Percentiles rank a stretch among this genome's conserved stretches.
These are phyloP conservation scores for Nasua narica DNA, from an alignment of 2,797 vertebrate genomes.

Conservation along the genomic window DNA sequence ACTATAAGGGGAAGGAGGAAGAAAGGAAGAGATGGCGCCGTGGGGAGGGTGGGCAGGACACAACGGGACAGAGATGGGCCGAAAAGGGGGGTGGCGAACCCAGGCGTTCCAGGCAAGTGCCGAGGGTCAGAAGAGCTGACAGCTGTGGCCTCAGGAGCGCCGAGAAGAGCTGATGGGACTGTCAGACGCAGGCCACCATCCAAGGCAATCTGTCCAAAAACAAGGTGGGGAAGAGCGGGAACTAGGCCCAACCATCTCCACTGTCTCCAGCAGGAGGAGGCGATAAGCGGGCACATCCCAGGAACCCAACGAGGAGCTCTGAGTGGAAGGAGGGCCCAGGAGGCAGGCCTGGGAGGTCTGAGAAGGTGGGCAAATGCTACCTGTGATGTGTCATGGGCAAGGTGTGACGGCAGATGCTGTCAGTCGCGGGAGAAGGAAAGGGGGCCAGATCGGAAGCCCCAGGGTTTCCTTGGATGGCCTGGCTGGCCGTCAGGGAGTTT, in stretches of 20 bases:
- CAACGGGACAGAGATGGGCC: neutral
- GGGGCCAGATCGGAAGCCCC: neutral
- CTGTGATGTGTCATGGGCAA: neutral
- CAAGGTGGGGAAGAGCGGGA: slow-evolving; percentile 52
- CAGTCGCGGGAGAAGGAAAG: neutral
- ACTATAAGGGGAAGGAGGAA: neutral
- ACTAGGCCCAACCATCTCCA: neutral
- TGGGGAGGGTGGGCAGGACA: neutral
- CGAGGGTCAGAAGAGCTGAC: slow-evolving; percentile 19
- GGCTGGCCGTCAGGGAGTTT: neutral
- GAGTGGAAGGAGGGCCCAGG: neutral
- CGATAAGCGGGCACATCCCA: neutral
- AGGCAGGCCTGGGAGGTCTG: neutral
- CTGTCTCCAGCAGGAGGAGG: neutral
- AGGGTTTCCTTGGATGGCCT: neutral
- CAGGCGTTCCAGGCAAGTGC: neutral
- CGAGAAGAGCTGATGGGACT: slow-evolving; percentile 25
- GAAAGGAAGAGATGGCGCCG: neutral
- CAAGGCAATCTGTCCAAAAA: slow-evolving; percentile 65
- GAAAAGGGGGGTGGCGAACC: neutral
- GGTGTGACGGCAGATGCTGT: neutral
- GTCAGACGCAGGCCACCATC: slow-evolving; percentile 41
- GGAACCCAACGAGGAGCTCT: neutral
- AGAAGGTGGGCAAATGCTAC: neutral
- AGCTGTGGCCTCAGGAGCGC: slow-evolving; percentile 18